Evolutionary conservation across 2,797 vertebrate species (phyloP), one percentile per base, ranked within the genome.

Genomic region (Alca torda): DNA sequence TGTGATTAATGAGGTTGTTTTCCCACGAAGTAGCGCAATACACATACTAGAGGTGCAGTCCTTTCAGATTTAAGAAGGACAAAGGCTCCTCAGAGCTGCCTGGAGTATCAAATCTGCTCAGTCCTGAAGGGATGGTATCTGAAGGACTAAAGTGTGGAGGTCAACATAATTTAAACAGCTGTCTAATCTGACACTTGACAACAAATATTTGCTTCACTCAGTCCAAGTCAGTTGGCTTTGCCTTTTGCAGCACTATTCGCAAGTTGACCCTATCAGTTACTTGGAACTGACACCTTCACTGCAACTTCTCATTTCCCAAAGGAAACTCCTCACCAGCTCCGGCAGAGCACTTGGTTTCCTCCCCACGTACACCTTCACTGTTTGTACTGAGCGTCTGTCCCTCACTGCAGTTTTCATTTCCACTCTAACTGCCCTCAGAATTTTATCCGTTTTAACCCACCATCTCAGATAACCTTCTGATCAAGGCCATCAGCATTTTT

Each of bases 1-100:
- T 63, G 48, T 69, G 64, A 85, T 85, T 80, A 74, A 83, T 74
- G 79, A 90, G 51, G n/a, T 46, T 51, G 13, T 54, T 91, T 94
- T 85, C 43, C 51, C 24, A 70, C 33, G 43, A 48, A 67, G 11
- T 9, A 31, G 16, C 13, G 25, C 5, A 6, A 70, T 43, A 26
- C 14, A 24, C 12, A 13, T 13, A 25, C 12, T 48, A 80, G 59
- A 61, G 20, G 37, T 6, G 9, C 5, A 45, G 33, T 89, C 46
- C 48, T 94, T 61, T 77, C 56, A 41, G 37, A 54, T 73, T 77
- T 74, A 59, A 67, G 25, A 50, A 87, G 35, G 41, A 94, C 30
- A 67, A 81, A 69, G 5, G 25, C 24, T 92, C 43, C 39, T 74
- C 41, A 68, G 46, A 81, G 57, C 41, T 80, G 19, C 26, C 68